Evolutionary conservation across 2,113 vertebrate genomes (phyloP).

Genomic region (Stercorarius parasiticus): DNA sequence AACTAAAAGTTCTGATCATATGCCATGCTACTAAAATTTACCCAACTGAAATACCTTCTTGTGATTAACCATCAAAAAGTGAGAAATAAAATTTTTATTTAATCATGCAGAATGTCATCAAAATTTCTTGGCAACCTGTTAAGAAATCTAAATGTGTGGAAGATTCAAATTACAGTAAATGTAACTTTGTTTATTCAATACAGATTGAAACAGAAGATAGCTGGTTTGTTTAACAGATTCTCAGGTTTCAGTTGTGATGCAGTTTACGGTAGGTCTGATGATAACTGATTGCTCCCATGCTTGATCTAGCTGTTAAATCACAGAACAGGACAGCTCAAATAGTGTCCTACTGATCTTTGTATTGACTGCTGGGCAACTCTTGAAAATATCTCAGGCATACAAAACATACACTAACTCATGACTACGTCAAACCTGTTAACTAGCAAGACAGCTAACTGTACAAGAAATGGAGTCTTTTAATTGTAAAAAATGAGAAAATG

Average conservation of each 20-base stretch:
- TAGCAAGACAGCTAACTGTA: not conserved
- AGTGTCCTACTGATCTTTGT: not conserved
- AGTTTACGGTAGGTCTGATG: not conserved
- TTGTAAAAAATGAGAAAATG: not conserved
- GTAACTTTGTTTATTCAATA: not conserved
- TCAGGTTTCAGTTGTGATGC: not conserved
- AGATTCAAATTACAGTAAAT: not conserved
- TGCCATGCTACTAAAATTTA: not conserved
- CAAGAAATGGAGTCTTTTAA: not conserved
- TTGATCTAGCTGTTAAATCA: not conserved
- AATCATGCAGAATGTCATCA: not conserved
- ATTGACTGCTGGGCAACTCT: not conserved
- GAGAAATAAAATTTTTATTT: not conserved
- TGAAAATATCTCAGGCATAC: not conserved
- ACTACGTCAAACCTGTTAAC: not conserved
- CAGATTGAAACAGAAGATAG: not conserved
- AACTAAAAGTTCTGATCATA: constrained; percentile 9
- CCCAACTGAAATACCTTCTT: not conserved
- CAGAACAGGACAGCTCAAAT: not conserved
- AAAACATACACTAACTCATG: not conserved
- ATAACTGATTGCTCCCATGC: not conserved
- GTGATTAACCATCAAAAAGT: not conserved
- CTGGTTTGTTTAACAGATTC: not conserved
- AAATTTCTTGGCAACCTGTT: not conserved
- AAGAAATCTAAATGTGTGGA: not conserved